phyloP scores from a whole-genome alignment of 1,140 invertebrate genomes.

The Plectrocnemia conspersa region DNA sequence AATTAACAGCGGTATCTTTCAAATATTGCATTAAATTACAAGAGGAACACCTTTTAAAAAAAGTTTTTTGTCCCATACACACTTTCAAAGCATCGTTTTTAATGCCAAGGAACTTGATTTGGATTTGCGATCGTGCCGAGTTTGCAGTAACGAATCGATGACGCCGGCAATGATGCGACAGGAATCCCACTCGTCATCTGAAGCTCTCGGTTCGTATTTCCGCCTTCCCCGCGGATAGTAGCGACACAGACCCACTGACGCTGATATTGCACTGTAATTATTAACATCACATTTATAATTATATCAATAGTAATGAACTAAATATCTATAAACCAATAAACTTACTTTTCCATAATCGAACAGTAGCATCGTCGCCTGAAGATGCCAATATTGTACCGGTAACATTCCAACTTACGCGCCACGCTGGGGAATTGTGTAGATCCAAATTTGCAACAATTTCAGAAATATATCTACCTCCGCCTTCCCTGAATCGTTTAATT shows the following conservation, averaged over 20 bases:
- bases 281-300: too few relatives aligned
- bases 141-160: slow-evolving; percentile 66
- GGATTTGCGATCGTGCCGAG: slow-evolving; percentile 74
- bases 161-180: slow-evolving; percentile 40
- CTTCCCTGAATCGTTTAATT: slow-evolving; percentile 26
- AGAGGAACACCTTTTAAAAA: too few relatives aligned
- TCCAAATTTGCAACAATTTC: slow-evolving; percentile 77
- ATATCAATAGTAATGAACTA: too few relatives aligned
- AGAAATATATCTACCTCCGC: slow-evolving; percentile 39
- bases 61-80: too few relatives aligned
- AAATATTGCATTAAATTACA: too few relatives aligned
- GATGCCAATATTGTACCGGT: slow-evolving; percentile 90
- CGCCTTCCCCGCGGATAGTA: slow-evolving; percentile 76
- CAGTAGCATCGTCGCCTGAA: slow-evolving; percentile 91
- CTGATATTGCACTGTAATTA: slow-evolving; percentile 74
- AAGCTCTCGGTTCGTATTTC: slow-evolving; percentile 45
- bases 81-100: too few relatives aligned
- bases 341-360: slow-evolving; percentile 88
- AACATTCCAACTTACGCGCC: slow-evolving; percentile 94
- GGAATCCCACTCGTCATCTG: slow-evolving; percentile 59
- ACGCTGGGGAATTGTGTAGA: slow-evolving; percentile 87
- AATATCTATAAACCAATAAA: too few relatives aligned
- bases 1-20: too few relatives aligned
- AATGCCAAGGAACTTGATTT: slow-evolving; percentile 76
- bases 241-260: slow-evolving; percentile 84